phyloP scores from a whole-genome alignment of 2,113 vertebrate species.

The Pollachius pollachius region DNA sequence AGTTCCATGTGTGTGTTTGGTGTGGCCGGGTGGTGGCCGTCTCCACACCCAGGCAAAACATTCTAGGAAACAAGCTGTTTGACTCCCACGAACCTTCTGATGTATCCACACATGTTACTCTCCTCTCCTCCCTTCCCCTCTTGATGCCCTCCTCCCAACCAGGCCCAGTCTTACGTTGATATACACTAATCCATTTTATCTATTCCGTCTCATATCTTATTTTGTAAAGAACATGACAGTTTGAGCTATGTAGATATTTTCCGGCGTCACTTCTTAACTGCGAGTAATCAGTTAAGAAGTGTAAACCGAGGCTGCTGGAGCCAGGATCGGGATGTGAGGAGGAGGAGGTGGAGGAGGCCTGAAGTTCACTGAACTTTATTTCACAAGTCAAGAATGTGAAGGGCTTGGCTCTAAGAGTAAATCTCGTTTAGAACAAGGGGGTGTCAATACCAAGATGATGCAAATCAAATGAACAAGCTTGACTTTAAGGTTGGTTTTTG shows the following conservation, averaged over 20 bases:
- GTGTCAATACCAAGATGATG: slow-evolving; percentile 13
- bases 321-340: not conserved
- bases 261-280: not conserved
- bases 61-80: slow-evolving; percentile 33
- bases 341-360: slow-evolving; percentile 21
- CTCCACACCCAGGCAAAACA: slow-evolving; percentile 23
- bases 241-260: not conserved
- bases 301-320: slow-evolving; percentile 8
- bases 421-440: not conserved
- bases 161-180: no score
- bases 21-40: slow-evolving; percentile 12
- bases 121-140: not conserved
- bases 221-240: no score
- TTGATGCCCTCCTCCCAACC: no score
- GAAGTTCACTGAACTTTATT: not conserved
- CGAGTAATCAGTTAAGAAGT: not conserved
- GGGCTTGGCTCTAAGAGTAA: slow-evolving; percentile 4
- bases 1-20: slow-evolving; percentile 44
- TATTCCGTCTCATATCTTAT: no score
- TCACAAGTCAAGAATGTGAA: slow-evolving; percentile 1
- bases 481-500: slow-evolving; percentile 8
- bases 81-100: slow-evolving; percentile 30
- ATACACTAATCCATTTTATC: no score
- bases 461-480: slow-evolving; percentile 27
- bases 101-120: slow-evolving; percentile 16